Percentiles rank a stretch among this genome's conserved stretches.
Evolutionary conservation across 2,888 invertebrate species (phyloP).

Genomic region (Rhingia campestris): DNA sequence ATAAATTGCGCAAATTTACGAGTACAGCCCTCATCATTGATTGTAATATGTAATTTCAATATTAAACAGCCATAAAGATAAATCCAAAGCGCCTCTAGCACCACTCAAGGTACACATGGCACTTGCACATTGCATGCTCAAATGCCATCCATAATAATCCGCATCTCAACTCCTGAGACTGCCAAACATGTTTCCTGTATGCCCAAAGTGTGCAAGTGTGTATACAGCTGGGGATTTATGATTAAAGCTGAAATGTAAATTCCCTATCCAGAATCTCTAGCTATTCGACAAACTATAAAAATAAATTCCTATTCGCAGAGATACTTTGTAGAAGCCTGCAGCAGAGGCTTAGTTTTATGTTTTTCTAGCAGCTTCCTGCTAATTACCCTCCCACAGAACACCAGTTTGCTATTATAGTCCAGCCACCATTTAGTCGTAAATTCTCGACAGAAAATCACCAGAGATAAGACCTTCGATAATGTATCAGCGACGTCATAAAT

Average conservation of each 20-base stretch:
- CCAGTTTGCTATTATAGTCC: slow-evolving; percentile 38
- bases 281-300: slow-evolving; percentile 30
- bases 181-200: slow-evolving; percentile 29
- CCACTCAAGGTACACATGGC: not conserved
- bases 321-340: not conserved
- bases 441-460: slow-evolving; percentile 48
- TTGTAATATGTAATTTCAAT: slow-evolving; percentile 40
- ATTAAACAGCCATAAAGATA: slow-evolving; percentile 54
- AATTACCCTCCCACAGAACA: slow-evolving; percentile 68
- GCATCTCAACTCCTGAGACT: slow-evolving; percentile 1
- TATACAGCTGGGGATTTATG: slow-evolving; percentile 47
- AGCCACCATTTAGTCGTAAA: slow-evolving; percentile 40
- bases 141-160: slow-evolving; percentile 56
- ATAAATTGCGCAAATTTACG: slow-evolving; percentile 13
- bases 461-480: slow-evolving; percentile 67
- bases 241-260: slow-evolving; percentile 58
- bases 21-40: slow-evolving; percentile 22
- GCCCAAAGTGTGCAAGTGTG: slow-evolving; percentile 4
- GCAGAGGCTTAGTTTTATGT: not conserved
- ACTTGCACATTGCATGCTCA: slow-evolving; percentile 38
- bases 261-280: slow-evolving; percentile 46
- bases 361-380: slow-evolving; percentile 48
- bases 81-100: slow-evolving; percentile 26
- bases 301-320: slow-evolving; percentile 18
- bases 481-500: slow-evolving; percentile 69